Evolutionary conservation across 2,797 vertebrate species (phyloP), one percentile per base, ranked within the genome.

Genomic region (Tolypeutes matacus): DNA sequence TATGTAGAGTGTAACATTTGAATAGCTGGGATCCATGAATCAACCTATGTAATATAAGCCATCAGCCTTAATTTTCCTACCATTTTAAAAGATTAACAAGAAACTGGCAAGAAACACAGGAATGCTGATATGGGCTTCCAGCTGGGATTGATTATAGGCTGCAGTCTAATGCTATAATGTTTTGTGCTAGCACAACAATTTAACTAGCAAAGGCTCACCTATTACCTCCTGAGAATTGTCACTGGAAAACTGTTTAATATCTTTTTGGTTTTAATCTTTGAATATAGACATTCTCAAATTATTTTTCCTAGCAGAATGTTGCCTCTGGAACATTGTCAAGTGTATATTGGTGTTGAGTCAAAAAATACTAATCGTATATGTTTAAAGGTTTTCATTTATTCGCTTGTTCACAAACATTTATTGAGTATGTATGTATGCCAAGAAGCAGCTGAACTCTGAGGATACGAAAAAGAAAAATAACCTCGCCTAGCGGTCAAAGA

Each of bases 1-100:
- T 92, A 88, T 92, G 42, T 73, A 64, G 93, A 97, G 77, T 89
- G 96, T 97, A 97, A 95, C 97, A 81, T 98, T 97, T 98, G 84
- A 98, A 96, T 98, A 97, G 90, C 96, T 97, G 96, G 77, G 20
- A 97, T 97, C 89, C 86, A 97, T 97, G 98, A 97, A 96, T 97
- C 96, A 92, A 95, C 88, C 86, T 94, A 88, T 93, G 95, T 97
- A 98, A 98, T 89, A 91, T 87, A 97, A 98, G 95, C 90, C 91
- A 90, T 60, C 58, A 81, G 86, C 76, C 77, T 96, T 97, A 84
- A 93, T 98, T 98, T 94, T 96, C 9, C 97, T 96, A 93, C 85
- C 77, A 86, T 97, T 98, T 97, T 95, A 96, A 95, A 97, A 97
- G 94, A 98, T 97, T 97, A 98, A 96, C 82, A 94, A 96, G 89